Evolutionary conservation across 2,113 vertebrate species (phyloP).

Genomic region (Paedocypris sp.): DNA sequence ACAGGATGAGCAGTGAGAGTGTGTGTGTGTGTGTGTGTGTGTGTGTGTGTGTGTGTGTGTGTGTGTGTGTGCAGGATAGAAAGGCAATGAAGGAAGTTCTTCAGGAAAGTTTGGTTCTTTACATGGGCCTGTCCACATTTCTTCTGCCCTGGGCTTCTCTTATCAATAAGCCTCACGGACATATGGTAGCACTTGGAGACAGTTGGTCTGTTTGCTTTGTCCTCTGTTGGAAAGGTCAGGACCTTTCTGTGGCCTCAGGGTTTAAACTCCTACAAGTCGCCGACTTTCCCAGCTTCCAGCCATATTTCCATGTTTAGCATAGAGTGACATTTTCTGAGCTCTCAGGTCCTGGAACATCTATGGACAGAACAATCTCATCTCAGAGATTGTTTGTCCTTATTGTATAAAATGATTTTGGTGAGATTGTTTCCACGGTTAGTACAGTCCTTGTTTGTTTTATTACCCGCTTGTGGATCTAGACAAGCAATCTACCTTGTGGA

Average conservation of each 20-base stretch:
- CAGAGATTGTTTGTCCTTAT: no score
- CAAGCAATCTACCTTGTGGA: no score
- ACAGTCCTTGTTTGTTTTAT: no score
- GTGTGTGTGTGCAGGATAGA: no score
- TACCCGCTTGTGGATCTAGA: no score
- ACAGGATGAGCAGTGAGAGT: constrained; percentile 22
- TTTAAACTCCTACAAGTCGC: constrained; percentile 12
- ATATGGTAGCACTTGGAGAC: constrained; percentile 10
- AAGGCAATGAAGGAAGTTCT: constrained; percentile 26
- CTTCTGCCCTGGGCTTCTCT: constrained; percentile 3
- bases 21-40: no score
- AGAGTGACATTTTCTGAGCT: neutral
- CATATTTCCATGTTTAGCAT: neutral
- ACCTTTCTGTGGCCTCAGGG: constrained; percentile 27
- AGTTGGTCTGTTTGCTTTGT: constrained; percentile 18
- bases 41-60: no score
- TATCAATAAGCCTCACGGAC: constrained; percentile 1
- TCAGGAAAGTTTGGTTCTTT: constrained; percentile 13
- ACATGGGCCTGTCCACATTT: constrained; percentile 8
- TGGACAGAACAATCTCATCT: no score
- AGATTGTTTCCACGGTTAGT: no score
- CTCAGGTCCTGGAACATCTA: neutral
- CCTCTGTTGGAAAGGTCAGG: constrained; percentile 20
- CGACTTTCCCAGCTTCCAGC: constrained; percentile 19
- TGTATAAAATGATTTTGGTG: no score